phyloP scores from a whole-genome alignment of 1,140 invertebrate genomes.

The Hesperophylax magnus region DNA sequence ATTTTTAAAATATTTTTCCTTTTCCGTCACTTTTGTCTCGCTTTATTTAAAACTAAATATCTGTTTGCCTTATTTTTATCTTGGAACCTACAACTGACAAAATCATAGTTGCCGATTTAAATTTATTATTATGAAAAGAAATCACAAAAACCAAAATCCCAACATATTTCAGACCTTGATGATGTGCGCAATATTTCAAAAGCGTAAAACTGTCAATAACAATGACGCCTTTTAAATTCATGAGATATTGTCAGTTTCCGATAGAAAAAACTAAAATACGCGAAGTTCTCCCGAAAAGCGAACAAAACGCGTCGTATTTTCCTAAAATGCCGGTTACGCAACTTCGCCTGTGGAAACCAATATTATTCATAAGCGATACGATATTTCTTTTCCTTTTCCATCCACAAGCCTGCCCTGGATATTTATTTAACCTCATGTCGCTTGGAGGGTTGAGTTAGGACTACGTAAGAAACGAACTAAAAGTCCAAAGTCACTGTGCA shows the following conservation, averaged over 20 bases:
- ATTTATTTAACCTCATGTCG: conserved; percentile 25
- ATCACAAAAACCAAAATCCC: background rate
- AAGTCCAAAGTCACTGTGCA: background rate
- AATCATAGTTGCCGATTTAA: background rate
- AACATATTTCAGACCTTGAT: background rate
- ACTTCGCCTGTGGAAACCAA: conserved; percentile 13
- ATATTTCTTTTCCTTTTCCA: conserved; percentile 7
- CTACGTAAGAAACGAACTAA: background rate
- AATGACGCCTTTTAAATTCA: background rate
- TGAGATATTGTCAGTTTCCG: conserved; percentile 1
- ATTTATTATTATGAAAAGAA: background rate
- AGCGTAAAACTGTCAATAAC: background rate
- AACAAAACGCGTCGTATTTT: conserved; percentile 2
- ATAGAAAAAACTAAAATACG: conserved; percentile 3
- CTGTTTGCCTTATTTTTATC: too few species aligned
- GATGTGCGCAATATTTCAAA: too few species aligned
- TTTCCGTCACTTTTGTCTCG: too few species aligned
- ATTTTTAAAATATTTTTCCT: too few species aligned
- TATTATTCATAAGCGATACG: conserved; percentile 34
- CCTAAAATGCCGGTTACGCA: conserved; percentile 25
- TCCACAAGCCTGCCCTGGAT: background rate
- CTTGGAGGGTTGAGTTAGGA: conserved; percentile 26
- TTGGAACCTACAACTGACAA: background rate
- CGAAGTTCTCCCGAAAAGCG: background rate
- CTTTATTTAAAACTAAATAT: too few species aligned